Conservation (phyloP, 2,113 vertebrate species). For the Barnardius zonarius region DNA sequence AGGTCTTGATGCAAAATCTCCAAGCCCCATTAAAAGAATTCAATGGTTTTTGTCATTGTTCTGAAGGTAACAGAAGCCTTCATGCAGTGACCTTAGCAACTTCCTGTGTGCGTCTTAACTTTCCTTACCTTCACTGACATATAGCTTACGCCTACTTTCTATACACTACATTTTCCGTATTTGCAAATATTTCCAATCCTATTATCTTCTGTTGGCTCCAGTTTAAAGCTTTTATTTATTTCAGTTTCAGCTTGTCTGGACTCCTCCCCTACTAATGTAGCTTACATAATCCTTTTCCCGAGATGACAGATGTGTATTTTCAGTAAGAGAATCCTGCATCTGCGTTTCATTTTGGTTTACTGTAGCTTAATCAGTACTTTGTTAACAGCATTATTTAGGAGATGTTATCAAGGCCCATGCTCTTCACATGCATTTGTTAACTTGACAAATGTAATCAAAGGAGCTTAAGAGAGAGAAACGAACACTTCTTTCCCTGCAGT, state of each 20-base stretch:
- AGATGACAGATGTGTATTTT: conserved; percentile 50
- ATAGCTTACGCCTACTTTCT: neutral
- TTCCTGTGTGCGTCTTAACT: neutral
- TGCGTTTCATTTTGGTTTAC: neutral
- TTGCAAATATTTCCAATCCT: neutral
- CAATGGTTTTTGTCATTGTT: neutral
- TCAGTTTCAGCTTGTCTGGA: neutral
- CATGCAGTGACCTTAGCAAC: neutral
- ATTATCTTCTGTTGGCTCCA: neutral
- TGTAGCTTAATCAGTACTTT: conserved; percentile 37
- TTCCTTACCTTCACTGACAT: neutral
- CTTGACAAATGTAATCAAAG: conserved; percentile 15
- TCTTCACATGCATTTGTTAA: conserved; percentile 1
- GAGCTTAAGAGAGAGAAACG: neutral
- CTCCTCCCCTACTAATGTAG: conserved; percentile 14
- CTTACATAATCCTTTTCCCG: conserved; percentile 24
- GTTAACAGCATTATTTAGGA: conserved; percentile 44
- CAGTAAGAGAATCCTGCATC: conserved; percentile 40
- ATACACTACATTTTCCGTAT: neutral
- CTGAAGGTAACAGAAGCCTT: neutral
- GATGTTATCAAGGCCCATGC: neutral
- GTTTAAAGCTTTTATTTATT: conserved; percentile 22
- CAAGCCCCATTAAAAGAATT: neutral
- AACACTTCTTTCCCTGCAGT: neutral
- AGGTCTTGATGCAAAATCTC: neutral